Evolutionary conservation across 35 echinoderm and acorn worm species (phyloP).

Genomic region (Hemicentrotus pulcherrimus): DNA sequence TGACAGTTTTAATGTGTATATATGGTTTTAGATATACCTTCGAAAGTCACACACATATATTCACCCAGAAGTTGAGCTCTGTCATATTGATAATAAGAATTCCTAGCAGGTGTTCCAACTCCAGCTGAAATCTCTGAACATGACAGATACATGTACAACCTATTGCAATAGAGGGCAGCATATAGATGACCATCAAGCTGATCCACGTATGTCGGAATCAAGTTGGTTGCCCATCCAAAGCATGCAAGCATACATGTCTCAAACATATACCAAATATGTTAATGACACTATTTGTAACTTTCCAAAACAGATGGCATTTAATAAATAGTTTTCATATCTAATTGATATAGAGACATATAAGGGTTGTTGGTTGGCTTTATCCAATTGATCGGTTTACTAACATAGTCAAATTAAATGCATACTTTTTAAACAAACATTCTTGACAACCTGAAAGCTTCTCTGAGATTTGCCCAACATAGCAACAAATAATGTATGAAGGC

Average conservation of each 20-base stretch:
- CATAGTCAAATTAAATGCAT: no score
- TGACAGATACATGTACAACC: neutral
- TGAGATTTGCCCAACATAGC: no score
- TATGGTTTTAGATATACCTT: no score
- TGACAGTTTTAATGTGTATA: no score
- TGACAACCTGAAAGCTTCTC: no score
- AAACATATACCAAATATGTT: neutral
- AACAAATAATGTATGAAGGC: no score
- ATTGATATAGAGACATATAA: neutral
- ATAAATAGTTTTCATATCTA: neutral
- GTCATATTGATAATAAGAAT: neutral
- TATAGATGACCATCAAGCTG: neutral
- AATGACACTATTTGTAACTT: neutral
- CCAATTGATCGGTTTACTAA: neutral
- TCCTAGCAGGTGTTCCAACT: neutral
- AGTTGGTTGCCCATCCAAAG: neutral
- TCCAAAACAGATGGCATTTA: neutral
- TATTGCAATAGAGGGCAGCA: neutral
- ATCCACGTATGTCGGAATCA: neutral
- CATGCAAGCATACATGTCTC: neutral
- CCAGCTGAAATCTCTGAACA: neutral
- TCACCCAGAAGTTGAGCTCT: neutral
- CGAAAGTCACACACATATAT: no score
- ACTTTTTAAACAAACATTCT: no score
- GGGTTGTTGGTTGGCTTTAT: neutral